Conservation (phyloP, 2,113 vertebrate genomes). For the Eclectus roratus region DNA sequence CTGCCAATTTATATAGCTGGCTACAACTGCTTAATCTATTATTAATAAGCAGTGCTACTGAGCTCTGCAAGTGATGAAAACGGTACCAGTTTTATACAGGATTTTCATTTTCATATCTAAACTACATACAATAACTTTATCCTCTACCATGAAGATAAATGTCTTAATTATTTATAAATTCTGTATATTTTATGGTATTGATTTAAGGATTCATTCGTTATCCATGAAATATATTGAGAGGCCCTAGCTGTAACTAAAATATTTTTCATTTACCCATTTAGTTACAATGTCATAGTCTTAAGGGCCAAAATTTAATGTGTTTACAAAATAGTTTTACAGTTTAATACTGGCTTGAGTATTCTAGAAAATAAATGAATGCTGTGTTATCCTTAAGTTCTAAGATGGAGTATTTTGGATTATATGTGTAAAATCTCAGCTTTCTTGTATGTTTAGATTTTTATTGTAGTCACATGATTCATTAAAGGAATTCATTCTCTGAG, state of each 20-base stretch:
- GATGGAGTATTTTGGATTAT: background rate
- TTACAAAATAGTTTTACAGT: conserved; percentile 21
- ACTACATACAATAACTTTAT: conserved; percentile 68
- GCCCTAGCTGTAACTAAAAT: conserved; percentile 66
- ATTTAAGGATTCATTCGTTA: conserved; percentile 69
- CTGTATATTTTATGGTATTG: conserved; percentile 62
- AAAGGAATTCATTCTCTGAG: conserved; percentile 5
- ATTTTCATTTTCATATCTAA: conserved; percentile 71
- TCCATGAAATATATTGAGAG: conserved; percentile 56
- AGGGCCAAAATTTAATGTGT: conserved; percentile 42
- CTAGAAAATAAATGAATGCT: conserved; percentile 24
- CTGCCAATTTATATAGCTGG: conserved; percentile 71
- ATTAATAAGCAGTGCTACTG: conserved; percentile 72
- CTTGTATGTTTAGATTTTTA: conserved; percentile 34
- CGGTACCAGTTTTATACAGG: conserved; percentile 56
- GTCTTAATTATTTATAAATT: conserved; percentile 73
- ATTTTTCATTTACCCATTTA: conserved; percentile 68
- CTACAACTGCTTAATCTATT: conserved; percentile 73
- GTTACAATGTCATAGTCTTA: conserved; percentile 39
- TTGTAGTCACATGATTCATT: conserved; percentile 19
- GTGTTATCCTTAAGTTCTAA: conserved; percentile 2
- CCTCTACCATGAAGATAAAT: conserved; percentile 69
- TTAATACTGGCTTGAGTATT: conserved; percentile 6
- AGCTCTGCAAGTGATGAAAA: conserved; percentile 70
- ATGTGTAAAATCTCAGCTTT: background rate